A percentile compares a stretch with the other conserved stretches of the same genome.
Evolutionary conservation across 2,888 invertebrate genomes (phyloP).

Genomic region (Andrena fulva): DNA sequence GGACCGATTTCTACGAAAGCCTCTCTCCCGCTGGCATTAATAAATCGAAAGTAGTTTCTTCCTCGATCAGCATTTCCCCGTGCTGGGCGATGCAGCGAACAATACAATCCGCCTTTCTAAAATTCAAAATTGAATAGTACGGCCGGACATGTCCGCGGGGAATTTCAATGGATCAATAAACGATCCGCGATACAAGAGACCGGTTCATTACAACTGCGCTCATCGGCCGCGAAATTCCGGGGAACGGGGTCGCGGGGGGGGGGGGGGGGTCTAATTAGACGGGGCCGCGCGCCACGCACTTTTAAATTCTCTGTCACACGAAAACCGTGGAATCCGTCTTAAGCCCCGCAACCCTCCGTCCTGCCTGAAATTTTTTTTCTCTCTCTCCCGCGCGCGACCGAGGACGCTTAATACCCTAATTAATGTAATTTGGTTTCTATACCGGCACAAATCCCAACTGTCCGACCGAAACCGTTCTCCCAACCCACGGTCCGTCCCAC

Average conservation of each 20-base stretch:
- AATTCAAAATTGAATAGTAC: background rate
- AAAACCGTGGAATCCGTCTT: slow-evolving; percentile 74
- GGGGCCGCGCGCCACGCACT: slow-evolving; percentile 50
- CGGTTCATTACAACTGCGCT: slow-evolving; percentile 20
- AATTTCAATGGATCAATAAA: slow-evolving; percentile 16
- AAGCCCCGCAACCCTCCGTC: slow-evolving; percentile 61
- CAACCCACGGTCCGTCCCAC: slow-evolving; percentile 13
- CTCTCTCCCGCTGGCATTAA: too few relatives aligned
- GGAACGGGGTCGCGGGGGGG: background rate
- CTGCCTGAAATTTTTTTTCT: slow-evolving; percentile 33
- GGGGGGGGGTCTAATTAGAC: slow-evolving; percentile 59
- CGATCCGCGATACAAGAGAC: slow-evolving; percentile 24
- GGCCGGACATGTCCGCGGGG: background rate
- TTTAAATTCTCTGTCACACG: slow-evolving; percentile 68
- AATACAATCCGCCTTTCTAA: background rate
- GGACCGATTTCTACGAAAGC: background rate
- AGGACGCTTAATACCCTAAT: slow-evolving; percentile 77
- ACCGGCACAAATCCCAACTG: slow-evolving; percentile 68
- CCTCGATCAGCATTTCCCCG: background rate
- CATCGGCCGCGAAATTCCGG: slow-evolving; percentile 12
- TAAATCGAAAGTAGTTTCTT: background rate
- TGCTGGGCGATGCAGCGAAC: background rate
- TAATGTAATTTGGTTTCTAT: slow-evolving; percentile 78
- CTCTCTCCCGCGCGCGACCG: slow-evolving; percentile 49
- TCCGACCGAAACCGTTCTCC: slow-evolving; percentile 56